Percentiles rank a stretch among this genome's conserved stretches.
Conservation (phyloP, 2,113 vertebrate genomes). For the Jacana jacana region DNA sequence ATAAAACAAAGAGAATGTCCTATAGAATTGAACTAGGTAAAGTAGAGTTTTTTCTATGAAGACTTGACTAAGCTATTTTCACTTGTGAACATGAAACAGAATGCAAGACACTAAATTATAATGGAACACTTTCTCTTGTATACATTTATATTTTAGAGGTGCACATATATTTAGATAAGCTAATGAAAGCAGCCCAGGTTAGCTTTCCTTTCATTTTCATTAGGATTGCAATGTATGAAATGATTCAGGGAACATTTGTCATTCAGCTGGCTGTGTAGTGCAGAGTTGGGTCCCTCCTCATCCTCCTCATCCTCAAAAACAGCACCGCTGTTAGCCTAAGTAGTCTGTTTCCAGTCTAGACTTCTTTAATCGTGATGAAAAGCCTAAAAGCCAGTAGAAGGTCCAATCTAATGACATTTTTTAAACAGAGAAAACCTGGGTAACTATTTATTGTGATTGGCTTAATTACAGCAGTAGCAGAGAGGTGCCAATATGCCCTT, state of each 20-base stretch:
- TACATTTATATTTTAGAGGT: not conserved
- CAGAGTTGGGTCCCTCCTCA: not conserved
- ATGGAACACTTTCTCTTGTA: not conserved
- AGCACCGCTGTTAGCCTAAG: not conserved
- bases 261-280: constrained; percentile 25
- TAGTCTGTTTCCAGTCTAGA: not conserved
- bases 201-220: constrained; percentile 4
- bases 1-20: not conserved
- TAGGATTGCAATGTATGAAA: not conserved
- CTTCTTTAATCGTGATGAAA: constrained; percentile 21
- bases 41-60: not conserved
- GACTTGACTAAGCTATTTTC: not conserved
- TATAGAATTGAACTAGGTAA: not conserved
- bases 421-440: not conserved
- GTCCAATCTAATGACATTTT: not conserved
- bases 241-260: not conserved
- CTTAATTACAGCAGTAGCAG: not conserved
- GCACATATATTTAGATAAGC: not conserved
- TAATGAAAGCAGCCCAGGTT: not conserved
- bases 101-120: not conserved
- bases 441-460: constrained; percentile 43
- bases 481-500: not conserved
- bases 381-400: constrained; percentile 37
- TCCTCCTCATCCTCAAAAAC: not conserved
- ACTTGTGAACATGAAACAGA: not conserved